These are phyloP conservation scores for Typhlichthys eigenmanni DNA, from an alignment of 2,797 vertebrate species.

Conservation along the genomic window DNA sequence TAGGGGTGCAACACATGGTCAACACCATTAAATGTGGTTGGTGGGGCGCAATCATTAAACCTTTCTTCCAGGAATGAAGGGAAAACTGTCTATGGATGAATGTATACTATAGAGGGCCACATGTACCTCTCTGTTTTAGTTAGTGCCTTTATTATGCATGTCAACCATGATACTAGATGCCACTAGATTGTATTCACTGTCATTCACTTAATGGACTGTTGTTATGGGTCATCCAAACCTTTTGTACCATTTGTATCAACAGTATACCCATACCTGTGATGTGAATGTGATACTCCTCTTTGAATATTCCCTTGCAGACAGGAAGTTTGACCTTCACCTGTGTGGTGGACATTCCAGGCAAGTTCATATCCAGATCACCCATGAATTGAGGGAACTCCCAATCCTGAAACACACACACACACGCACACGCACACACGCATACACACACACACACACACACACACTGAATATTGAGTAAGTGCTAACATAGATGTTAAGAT, in stretches of 20 bases:
- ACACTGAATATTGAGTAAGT: not conserved
- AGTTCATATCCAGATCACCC: slow-evolving; percentile 95
- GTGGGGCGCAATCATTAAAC: slow-evolving; percentile 50
- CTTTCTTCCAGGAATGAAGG: slow-evolving; percentile 16
- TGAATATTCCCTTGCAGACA: slow-evolving; percentile 90
- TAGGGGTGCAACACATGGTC: not conserved
- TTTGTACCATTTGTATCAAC: not conserved
- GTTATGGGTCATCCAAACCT: too few species aligned
- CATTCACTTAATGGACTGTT: too few species aligned
- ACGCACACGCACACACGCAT: not conserved
- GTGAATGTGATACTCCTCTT: slow-evolving; percentile 95
- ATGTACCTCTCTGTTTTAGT: not conserved
- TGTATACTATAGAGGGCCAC: not conserved
- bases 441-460: not conserved
- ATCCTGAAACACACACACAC: slow-evolving; percentile 76
- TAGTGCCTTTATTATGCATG: too few species aligned
- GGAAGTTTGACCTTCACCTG: slow-evolving; percentile 94
- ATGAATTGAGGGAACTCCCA: slow-evolving; percentile 99
- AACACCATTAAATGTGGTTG: slow-evolving; percentile 49
- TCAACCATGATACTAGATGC: too few species aligned
- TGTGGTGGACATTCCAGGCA: slow-evolving; percentile 91
- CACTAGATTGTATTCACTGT: too few species aligned
- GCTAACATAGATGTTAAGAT: slow-evolving; percentile 29
- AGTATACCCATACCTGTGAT: slow-evolving; percentile 86
- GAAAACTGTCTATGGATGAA: slow-evolving; percentile 35